Base-by-base conservation (phyloP, 2,113 vertebrate species). In the Chionis minor region DNA sequence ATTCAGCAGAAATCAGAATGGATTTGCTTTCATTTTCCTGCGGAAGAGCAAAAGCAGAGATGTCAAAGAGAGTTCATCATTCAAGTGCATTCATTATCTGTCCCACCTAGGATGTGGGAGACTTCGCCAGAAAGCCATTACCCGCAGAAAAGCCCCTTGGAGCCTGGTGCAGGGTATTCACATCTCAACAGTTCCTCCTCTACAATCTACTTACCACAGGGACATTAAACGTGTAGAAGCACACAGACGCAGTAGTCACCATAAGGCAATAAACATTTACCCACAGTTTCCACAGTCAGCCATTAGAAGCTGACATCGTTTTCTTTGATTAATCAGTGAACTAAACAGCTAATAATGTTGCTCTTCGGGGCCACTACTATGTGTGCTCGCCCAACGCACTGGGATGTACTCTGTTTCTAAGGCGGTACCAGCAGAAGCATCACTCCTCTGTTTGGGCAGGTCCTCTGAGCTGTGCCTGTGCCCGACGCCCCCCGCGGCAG, bases 301-400 rank as follows among this genome's bases (percentile, higher is more conserved):
- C 63, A 2, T 33, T 23, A n/a, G 65, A 61, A 69, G 28, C 3
- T n/a, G 77, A 3, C 27, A 3, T 30, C 5, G 10, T 52, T 66
- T 32, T 20, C 52, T 55, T 33, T 69, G 52, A 59, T 74, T 75
- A 35, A 83, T n/a, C 35, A n/a, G 32, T 18, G 40, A 92, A 40
- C 14, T 35, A 6, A 47, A 7, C 14, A 55, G 19, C 49, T 45
- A 27, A 52, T 44, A 16, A 0, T 0, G 10, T 4, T 45, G 55
- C 35, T 69, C 40, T 30, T 9, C 2, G 49, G 21, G 47, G 17
- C 26, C 58, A 13, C 27, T 15, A 3, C 27, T 18, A 5, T 0
- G 8, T 27, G 51, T 35, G 52, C 52, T 30, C 42, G 7, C 23
- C 22, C 69, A 27, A 32, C 0, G 0, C 0, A 0, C 33, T 30